These are phyloP conservation scores for Tenrec ecaudatus DNA, from an alignment of 2,113 vertebrate species.

Conservation along the genomic window DNA sequence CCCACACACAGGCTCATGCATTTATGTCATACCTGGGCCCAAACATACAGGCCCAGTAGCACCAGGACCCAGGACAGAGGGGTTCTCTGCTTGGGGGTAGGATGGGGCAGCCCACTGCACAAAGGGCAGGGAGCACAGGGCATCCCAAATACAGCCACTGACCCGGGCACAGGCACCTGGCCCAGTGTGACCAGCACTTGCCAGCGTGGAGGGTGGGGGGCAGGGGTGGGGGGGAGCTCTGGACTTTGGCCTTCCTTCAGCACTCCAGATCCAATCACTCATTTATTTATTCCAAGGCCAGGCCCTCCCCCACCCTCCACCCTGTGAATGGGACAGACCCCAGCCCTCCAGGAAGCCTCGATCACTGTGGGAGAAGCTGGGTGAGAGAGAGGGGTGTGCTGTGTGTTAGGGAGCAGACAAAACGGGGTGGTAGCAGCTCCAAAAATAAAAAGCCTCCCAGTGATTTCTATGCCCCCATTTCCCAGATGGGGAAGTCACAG, in stretches of 20 bases:
- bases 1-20: neutral
- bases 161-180: neutral
- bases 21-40: neutral
- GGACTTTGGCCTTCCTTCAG: slow-evolving; percentile 65
- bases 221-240: neutral
- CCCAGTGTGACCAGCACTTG: neutral
- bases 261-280: neutral
- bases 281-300: slow-evolving; percentile 40
- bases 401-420: neutral
- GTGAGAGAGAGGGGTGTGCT: neutral
- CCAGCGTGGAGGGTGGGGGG: neutral
- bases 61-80: neutral
- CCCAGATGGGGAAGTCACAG: slow-evolving; percentile 5
- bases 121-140: neutral
- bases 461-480: neutral
- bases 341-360: neutral
- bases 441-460: neutral
- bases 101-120: neutral
- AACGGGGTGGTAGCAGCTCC: neutral
- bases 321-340: neutral
- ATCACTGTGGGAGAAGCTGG: neutral
- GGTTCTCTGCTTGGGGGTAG: neutral
- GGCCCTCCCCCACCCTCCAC: neutral
- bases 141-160: neutral
- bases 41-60: neutral